phyloP scores from a whole-genome alignment of 30 jellyfish, hydroid and myxozoan species.

The Pelagia noctiluca region DNA sequence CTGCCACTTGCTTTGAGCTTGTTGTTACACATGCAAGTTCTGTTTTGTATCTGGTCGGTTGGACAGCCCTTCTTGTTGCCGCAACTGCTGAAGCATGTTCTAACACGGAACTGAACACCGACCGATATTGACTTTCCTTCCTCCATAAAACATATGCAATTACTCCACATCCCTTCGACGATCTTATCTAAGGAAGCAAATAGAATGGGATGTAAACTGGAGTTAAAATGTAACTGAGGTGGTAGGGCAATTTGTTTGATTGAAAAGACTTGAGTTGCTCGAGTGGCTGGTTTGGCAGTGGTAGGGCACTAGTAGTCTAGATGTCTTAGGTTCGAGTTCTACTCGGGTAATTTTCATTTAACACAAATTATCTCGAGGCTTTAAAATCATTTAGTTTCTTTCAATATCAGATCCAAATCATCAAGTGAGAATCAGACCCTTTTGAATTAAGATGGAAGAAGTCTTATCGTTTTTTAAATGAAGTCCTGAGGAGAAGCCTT shows the following conservation, averaged over 20 bases:
- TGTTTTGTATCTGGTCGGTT: slow-evolving; percentile 60
- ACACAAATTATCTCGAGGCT: too few species aligned
- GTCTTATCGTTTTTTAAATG: too few species aligned
- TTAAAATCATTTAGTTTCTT: too few species aligned
- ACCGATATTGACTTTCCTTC: slow-evolving; percentile 57
- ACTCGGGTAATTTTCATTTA: too few species aligned
- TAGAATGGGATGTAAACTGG: not conserved
- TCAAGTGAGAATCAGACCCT: too few species aligned
- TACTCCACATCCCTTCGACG: slow-evolving; percentile 66
- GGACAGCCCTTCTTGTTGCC: slow-evolving; percentile 72
- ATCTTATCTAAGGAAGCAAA: slow-evolving; percentile 29
- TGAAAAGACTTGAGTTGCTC: not conserved
- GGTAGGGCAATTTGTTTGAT: too few species aligned
- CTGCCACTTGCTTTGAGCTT: slow-evolving; percentile 22
- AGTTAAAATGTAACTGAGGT: not conserved
- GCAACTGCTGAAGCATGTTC: slow-evolving; percentile 72
- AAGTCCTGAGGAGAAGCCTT: too few species aligned
- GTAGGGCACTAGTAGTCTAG: too few species aligned
- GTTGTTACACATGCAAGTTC: slow-evolving; percentile 63
- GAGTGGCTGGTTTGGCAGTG: not conserved
- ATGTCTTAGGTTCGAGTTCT: too few species aligned
- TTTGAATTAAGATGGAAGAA: too few species aligned
- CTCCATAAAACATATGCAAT: slow-evolving; percentile 66
- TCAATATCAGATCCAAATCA: too few species aligned
- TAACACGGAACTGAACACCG: slow-evolving; percentile 75